Evolutionary conservation across 2,888 invertebrate genomes (phyloP).

Genomic region (Drosophila flavopinicola): DNA sequence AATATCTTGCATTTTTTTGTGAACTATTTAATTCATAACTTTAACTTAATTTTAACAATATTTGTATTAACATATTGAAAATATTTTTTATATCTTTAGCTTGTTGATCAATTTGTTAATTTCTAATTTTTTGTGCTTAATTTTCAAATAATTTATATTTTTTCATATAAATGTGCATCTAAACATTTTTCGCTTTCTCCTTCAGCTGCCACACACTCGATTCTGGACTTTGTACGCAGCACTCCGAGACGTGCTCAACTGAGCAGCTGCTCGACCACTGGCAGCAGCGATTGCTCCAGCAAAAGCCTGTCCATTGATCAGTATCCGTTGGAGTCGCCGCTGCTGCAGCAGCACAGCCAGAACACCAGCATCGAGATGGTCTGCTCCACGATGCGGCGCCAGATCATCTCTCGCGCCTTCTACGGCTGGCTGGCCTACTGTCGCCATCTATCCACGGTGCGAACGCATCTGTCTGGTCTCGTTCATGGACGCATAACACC

Average conservation of each 20-base stretch:
- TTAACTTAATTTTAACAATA: no score
- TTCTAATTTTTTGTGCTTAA: no score
- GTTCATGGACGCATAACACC: slow-evolving; percentile 91
- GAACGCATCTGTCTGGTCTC: slow-evolving; percentile 95
- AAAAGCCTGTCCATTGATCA: slow-evolving; percentile 85
- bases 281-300: slow-evolving; percentile 88
- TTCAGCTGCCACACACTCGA: slow-evolving; percentile 88
- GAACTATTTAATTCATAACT: no score
- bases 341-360: slow-evolving; percentile 84
- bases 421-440: slow-evolving; percentile 98
- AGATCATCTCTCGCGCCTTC: slow-evolving; percentile 97
- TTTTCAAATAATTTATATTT: no score
- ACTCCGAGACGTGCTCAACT: slow-evolving; percentile 85
- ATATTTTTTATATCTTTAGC: no score
- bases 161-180: background rate
- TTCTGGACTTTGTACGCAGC: slow-evolving; percentile 86
- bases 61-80: no score
- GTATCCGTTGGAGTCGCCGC: slow-evolving; percentile 78
- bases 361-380: slow-evolving; percentile 89
- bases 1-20: no score
- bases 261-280: slow-evolving; percentile 88
- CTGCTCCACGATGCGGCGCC: slow-evolving; percentile 97
- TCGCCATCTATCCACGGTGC: slow-evolving; percentile 94
- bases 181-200: background rate
- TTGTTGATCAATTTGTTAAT: no score